A percentile compares a stretch with the other conserved stretches of the same genome.
Evolutionary conservation across 2,797 vertebrate species (phyloP).

Genomic region (Sphenopsis melanotis): DNA sequence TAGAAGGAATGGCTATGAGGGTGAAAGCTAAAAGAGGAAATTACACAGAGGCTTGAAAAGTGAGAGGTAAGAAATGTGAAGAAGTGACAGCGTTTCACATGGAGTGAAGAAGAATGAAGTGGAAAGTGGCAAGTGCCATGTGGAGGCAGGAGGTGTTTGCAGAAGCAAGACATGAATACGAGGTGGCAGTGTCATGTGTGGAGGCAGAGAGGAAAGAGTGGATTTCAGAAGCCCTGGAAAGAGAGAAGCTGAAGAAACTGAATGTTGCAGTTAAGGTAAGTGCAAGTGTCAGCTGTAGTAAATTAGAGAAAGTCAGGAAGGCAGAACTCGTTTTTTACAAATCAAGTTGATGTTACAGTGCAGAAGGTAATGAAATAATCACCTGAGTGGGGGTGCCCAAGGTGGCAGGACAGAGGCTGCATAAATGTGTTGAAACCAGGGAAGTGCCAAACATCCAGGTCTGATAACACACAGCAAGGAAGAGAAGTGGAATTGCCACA

Average conservation of each 20-base stretch:
- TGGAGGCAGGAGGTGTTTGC: background rate
- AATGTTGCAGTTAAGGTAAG: background rate
- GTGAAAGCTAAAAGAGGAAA: background rate
- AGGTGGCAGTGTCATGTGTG: background rate
- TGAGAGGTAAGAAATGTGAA: background rate
- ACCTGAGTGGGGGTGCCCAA: background rate
- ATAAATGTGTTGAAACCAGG: background rate
- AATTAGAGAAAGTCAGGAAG: background rate
- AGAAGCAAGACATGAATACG: background rate
- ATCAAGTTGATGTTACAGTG: background rate
- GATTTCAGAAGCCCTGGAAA: background rate
- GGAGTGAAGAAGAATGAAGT: background rate
- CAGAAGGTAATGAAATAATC: background rate
- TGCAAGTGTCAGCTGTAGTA: background rate
- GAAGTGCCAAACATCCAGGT: background rate
- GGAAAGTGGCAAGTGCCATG: background rate
- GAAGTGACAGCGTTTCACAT: background rate
- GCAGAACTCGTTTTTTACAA: background rate
- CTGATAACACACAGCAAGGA: background rate
- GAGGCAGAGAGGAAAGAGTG: background rate
- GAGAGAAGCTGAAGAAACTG: background rate
- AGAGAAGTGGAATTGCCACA: background rate
- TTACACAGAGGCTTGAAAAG: background rate
- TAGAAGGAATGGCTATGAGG: background rate
- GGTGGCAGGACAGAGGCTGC: background rate